phyloP scores from a whole-genome alignment of 2,888 invertebrate genomes.

The Podotricha telesiphe region DNA sequence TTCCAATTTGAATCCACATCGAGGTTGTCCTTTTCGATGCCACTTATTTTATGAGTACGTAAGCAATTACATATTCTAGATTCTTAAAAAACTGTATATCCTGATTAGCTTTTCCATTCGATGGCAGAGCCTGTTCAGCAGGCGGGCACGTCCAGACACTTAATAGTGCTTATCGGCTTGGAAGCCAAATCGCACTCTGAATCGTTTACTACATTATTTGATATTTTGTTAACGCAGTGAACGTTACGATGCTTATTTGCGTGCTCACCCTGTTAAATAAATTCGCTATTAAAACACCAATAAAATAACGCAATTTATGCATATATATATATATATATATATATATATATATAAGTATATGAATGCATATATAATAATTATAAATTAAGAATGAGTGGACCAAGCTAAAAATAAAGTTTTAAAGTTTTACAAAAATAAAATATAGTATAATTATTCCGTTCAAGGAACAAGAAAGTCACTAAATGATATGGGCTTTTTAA shows the following conservation, averaged over 20 bases:
- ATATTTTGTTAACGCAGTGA: conserved; percentile 89
- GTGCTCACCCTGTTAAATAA: conserved; percentile 69
- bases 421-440: no score
- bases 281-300: neutral
- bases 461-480: conserved; percentile 20
- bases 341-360: no score
- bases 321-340: no score
- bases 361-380: no score
- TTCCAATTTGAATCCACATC: neutral
- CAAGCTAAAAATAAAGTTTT: no score
- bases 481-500: no score
- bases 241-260: conserved; percentile 86
- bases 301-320: no score
- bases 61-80: no score
- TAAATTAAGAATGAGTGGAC: no score
- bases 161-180: conserved; percentile 87
- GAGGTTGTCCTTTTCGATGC: conserved; percentile 1
- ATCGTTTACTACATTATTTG: conserved; percentile 89
- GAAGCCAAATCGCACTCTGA: conserved; percentile 86
- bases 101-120: neutral
- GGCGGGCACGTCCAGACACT: conserved; percentile 83
- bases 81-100: neutral
- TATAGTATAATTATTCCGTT: no score
- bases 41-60: neutral
- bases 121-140: conserved; percentile 53